Conservation (phyloP, 2,113 vertebrate species). For the Python bivittatus region DNA sequence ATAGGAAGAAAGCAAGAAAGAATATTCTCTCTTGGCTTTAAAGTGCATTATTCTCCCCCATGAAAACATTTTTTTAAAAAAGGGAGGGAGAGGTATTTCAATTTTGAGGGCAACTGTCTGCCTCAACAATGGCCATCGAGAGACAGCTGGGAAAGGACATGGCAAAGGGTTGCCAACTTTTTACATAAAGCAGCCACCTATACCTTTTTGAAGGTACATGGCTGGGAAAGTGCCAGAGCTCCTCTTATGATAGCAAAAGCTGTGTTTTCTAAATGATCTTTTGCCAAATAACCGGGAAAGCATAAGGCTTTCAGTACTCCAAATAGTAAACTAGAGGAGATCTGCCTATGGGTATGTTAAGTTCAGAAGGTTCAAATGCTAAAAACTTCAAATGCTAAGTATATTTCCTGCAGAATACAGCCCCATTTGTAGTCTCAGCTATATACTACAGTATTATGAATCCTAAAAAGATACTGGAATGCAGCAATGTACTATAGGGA, state of each 20-base stretch:
- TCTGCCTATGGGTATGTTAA: neutral
- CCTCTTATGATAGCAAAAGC: neutral
- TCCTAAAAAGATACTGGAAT: slow-evolving; percentile 20
- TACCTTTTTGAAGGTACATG: neutral
- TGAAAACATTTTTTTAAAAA: neutral
- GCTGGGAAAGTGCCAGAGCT: neutral
- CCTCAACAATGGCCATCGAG: neutral
- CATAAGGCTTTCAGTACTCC: neutral
- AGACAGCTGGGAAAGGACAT: neutral
- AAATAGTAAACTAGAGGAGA: neutral
- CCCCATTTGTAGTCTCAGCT: neutral
- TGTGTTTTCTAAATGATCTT: neutral
- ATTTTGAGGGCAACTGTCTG: neutral
- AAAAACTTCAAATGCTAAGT: neutral
- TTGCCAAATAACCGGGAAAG: neutral
- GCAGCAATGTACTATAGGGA: neutral
- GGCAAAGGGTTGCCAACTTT: neutral
- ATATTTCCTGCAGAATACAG: neutral
- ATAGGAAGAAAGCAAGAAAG: neutral
- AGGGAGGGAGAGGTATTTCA: neutral
- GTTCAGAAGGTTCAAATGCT: neutral
- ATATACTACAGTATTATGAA: neutral
- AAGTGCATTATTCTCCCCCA: slow-evolving; percentile 24
- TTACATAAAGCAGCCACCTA: neutral
- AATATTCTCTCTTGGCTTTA: slow-evolving; percentile 8